These are phyloP conservation scores for Muntiacus reevesi DNA, from an alignment of 2,113 vertebrate species.

Conservation along the genomic window DNA sequence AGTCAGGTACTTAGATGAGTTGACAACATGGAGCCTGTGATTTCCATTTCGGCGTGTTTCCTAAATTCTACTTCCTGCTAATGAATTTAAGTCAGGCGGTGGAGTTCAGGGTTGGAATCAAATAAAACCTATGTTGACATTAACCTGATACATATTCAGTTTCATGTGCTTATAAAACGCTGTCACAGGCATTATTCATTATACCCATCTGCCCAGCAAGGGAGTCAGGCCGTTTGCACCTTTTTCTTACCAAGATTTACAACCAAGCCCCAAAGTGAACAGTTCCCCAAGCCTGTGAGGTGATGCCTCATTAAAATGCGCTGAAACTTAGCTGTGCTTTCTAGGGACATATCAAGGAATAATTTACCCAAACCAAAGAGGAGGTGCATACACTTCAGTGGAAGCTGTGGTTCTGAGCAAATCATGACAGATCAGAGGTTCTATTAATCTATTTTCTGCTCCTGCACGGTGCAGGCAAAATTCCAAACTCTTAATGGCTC, in stretches of 20 bases:
- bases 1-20: not conserved
- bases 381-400: not conserved
- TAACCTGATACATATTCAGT: not conserved
- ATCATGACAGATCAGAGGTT: not conserved
- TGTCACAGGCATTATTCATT: not conserved
- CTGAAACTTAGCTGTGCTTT: not conserved
- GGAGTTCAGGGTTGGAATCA: not conserved
- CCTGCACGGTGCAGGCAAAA: not conserved
- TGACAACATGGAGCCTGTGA: not conserved
- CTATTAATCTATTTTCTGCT: not conserved
- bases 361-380: not conserved
- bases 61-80: not conserved
- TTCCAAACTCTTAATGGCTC: not conserved
- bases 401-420: not conserved
- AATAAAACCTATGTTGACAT: not conserved
- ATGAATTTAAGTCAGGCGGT: not conserved
- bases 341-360: not conserved
- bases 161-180: not conserved
- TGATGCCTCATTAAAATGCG: not conserved
- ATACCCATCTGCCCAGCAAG: not conserved
- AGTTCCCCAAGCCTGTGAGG: not conserved
- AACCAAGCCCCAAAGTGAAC: not conserved
- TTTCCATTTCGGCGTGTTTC: not conserved
- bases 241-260: not conserved
- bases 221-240: fast-evolving